These are phyloP conservation scores for Genyomyrus donnyi DNA, from an alignment of 2,113 vertebrate species.

Conservation along the genomic window DNA sequence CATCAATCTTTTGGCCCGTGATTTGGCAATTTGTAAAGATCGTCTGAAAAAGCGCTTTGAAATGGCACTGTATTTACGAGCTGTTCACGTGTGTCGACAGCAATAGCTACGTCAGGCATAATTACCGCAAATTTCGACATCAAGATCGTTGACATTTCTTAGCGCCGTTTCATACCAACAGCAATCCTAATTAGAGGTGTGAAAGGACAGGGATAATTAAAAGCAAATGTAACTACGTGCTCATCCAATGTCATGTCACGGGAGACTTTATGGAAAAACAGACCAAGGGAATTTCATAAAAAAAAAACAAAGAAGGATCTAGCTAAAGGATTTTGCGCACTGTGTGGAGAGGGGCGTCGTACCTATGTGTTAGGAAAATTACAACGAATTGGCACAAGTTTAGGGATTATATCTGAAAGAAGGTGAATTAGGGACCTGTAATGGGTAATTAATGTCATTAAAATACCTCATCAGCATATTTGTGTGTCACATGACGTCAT, in stretches of 20 bases:
- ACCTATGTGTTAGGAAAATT: not conserved
- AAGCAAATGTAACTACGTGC: not conserved
- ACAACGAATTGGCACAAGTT: not conserved
- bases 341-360: not conserved
- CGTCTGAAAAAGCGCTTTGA: not conserved
- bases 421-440: not conserved
- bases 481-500: not conserved
- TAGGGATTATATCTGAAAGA: not conserved
- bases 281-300: not conserved
- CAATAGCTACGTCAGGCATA: not conserved
- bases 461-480: not conserved
- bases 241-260: not conserved
- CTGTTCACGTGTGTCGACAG: not conserved
- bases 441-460: not conserved
- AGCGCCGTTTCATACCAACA: not conserved
- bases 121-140: not conserved
- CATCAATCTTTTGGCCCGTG: not conserved
- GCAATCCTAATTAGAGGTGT: not conserved
- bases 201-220: not conserved
- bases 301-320: not conserved
- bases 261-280: not conserved
- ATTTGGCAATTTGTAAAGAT: not conserved
- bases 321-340: not conserved
- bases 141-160: not conserved
- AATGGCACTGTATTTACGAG: not conserved